A percentile compares a stretch with the other conserved stretches of the same genome.
These are phyloP conservation scores for Pandemis heparana DNA, from an alignment of 2,888 invertebrate species.

Conservation along the genomic window DNA sequence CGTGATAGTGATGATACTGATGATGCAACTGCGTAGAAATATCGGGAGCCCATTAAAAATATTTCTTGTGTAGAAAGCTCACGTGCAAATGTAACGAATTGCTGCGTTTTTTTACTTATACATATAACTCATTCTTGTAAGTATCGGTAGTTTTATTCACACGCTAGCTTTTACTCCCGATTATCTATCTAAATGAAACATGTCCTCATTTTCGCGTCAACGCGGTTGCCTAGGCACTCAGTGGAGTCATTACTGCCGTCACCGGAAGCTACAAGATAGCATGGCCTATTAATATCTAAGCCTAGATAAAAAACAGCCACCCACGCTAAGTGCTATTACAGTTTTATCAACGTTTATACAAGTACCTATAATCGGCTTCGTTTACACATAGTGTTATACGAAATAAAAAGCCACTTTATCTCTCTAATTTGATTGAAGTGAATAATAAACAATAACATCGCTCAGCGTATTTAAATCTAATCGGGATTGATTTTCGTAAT, in stretches of 20 bases:
- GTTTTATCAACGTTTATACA: slow-evolving; percentile 19
- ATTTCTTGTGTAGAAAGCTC: too few relatives aligned
- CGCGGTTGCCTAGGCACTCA: slow-evolving; percentile 13
- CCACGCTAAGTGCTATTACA: slow-evolving; percentile 36
- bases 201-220: slow-evolving; percentile 25
- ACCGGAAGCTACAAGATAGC: slow-evolving; percentile 32
- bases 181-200: slow-evolving; percentile 15
- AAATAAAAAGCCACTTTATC: neutral
- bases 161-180: neutral
- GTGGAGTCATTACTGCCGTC: slow-evolving; percentile 9
- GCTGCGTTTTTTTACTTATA: too few relatives aligned
- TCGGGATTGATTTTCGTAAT: slow-evolving; percentile 35
- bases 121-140: neutral
- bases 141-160: neutral
- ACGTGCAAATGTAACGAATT: too few relatives aligned
- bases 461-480: slow-evolving; percentile 24
- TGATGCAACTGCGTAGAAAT: too few relatives aligned
- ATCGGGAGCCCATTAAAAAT: too few relatives aligned
- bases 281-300: slow-evolving; percentile 35
- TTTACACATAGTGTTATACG: neutral
- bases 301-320: slow-evolving; percentile 33
- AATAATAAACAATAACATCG: slow-evolving; percentile 18
- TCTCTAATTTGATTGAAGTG: slow-evolving; percentile 11
- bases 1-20: too few relatives aligned
- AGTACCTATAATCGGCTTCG: neutral